Base-by-base conservation (phyloP, 2,797 vertebrate species). In the Jordanella pulchra region DNA sequence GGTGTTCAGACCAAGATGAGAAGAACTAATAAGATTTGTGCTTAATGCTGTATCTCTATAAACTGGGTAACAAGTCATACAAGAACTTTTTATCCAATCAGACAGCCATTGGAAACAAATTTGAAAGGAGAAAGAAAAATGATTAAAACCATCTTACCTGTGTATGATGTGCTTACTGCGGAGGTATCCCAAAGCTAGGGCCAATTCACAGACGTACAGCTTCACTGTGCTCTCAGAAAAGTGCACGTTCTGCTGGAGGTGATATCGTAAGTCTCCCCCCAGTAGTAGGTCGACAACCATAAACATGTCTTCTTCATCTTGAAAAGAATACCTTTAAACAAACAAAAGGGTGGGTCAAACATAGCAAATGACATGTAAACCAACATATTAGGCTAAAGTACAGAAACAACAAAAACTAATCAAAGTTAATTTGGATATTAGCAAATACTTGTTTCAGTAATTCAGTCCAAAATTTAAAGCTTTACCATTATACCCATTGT, bases 301-400 rank as follows among this genome's bases (percentile, higher is more conserved):
- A 80, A 99, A 99, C 98, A 99, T 99, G 75, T 99, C 98, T 87
- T 99, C 98, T 47, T 98, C 98, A 45, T 99, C 98, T 87, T 99
- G 98, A 92, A 99, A 99, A 0, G 98, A 99, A 89, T 99, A 99
- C 98, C 98, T 99, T 72, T 14, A 47, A 17, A 14, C 27, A 18
- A 53, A 30, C 21, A 67, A 14, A 35, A 72, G 18, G 0, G n/a
- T 10, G 7, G 27, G 1, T 27, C 13, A 32, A 61, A 18, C 17
- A 7, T 21, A 39, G 23, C 32, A 42, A 69, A 55, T 6, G 42
- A 11, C 6, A 21, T 21, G 10, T 5, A 11, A 35, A 60, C 11
- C 30, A 61, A n/a, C 10, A n/a, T 9, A 61, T 23, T 13, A 23
- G 56, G 13, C 39, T 39, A 39, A 63, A 15, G 32, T 42, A 42